Conservation (phyloP, 2,113 vertebrate genomes). For the Paraplagusia blochii region DNA sequence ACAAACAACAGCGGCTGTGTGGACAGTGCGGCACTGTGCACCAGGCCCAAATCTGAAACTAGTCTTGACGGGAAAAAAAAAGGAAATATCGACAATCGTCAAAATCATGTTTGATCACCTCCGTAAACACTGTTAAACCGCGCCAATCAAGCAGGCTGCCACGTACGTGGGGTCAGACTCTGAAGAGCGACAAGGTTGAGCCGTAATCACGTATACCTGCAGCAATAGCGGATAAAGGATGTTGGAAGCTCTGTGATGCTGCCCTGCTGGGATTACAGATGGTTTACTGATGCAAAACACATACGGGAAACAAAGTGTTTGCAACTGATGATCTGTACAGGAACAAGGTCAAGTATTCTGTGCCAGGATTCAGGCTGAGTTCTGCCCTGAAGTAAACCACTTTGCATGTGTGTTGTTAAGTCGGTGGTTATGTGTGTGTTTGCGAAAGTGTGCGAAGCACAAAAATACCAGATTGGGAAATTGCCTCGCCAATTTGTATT, state of each 20-base stretch:
- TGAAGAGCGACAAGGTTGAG: slow-evolving; percentile 24
- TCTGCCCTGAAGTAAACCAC: not conserved
- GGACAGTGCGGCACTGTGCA: slow-evolving; percentile 19
- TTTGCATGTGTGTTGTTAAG: not conserved
- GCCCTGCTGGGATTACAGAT: slow-evolving; percentile 3
- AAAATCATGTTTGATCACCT: slow-evolving; percentile 49
- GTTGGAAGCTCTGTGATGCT: slow-evolving; percentile 27
- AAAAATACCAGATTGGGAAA: slow-evolving; percentile 49
- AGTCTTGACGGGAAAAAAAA: slow-evolving; percentile 9
- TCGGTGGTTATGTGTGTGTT: slow-evolving; percentile 20
- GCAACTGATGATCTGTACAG: not conserved
- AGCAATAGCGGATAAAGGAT: slow-evolving; percentile 47
- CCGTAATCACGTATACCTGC: slow-evolving; percentile 25
- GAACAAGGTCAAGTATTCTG: slow-evolving; percentile 4
- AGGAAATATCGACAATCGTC: slow-evolving; percentile 25
- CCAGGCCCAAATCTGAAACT: slow-evolving; percentile 27
- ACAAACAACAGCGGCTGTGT: slow-evolving; percentile 60
- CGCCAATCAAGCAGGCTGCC: slow-evolving; percentile 45
- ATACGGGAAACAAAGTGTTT: not conserved
- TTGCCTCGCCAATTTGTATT: slow-evolving; percentile 28
- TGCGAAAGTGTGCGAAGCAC: slow-evolving; percentile 34
- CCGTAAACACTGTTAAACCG: slow-evolving; percentile 44
- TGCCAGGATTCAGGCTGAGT: not conserved
- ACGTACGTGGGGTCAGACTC: slow-evolving; percentile 25
- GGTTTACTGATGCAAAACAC: slow-evolving; percentile 4